Evolutionary conservation across 2,113 vertebrate genomes (phyloP).

Genomic region (Centropristis striata): DNA sequence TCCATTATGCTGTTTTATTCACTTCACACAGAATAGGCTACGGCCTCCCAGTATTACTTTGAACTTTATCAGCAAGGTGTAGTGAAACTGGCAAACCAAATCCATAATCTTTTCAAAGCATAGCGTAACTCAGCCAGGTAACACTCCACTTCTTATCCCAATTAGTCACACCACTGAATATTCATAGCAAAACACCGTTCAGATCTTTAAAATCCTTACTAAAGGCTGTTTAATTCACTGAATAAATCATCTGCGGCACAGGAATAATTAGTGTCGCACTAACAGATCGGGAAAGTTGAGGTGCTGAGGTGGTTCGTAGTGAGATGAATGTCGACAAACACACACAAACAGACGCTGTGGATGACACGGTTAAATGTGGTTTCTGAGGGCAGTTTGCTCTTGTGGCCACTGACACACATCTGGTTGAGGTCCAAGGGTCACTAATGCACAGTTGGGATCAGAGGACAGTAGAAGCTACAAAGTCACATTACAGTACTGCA

Average conservation of each 20-base stretch:
- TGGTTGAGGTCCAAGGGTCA: constrained; percentile 40
- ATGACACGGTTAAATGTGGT: neutral
- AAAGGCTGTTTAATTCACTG: constrained; percentile 74
- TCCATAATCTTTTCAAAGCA: constrained; percentile 59
- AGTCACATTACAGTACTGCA: constrained; percentile 15
- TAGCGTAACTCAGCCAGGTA: constrained; percentile 57
- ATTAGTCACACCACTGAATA: constrained; percentile 72
- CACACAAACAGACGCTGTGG: constrained; percentile 23
- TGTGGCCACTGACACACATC: constrained; percentile 22
- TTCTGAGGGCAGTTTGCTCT: constrained; percentile 14
- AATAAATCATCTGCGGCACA: constrained; percentile 65
- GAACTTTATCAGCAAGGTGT: constrained; percentile 62
- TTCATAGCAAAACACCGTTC: constrained; percentile 49
- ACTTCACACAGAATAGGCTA: constrained; percentile 18
- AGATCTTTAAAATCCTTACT: constrained; percentile 59
- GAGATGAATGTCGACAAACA: constrained; percentile 29
- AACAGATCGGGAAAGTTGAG: constrained; percentile 45
- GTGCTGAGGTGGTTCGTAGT: constrained; percentile 33
- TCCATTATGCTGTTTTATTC: constrained; percentile 32
- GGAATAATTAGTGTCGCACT: constrained; percentile 56
- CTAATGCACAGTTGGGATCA: constrained; percentile 42
- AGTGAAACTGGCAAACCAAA: constrained; percentile 54
- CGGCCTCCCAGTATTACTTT: constrained; percentile 33
- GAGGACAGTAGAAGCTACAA: constrained; percentile 33
- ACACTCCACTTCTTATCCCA: constrained; percentile 68